phyloP scores from a whole-genome alignment of 2,888 invertebrate genomes.

The Mantis religiosa region DNA sequence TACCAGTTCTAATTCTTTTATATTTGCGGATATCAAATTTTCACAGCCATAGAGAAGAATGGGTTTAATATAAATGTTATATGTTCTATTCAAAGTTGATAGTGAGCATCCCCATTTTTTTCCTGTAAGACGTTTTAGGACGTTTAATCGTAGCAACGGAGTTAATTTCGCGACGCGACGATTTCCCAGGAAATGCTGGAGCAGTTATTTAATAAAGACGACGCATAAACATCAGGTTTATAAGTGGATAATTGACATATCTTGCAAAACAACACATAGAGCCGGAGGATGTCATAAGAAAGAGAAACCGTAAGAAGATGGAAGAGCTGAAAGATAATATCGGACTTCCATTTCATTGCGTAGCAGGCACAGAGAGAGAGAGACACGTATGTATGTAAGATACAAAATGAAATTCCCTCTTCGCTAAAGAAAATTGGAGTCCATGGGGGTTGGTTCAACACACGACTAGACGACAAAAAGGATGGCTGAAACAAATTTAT shows the following conservation, averaged over 20 bases:
- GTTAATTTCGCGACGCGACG: too few species aligned
- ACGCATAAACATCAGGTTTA: not conserved
- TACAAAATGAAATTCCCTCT: conserved; percentile 30
- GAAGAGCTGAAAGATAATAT: conserved; percentile 30
- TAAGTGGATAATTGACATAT: conserved; percentile 5
- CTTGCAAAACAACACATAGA: not conserved
- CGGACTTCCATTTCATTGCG: conserved; percentile 30
- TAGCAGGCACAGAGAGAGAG: not conserved
- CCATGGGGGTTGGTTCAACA: conserved; percentile 27
- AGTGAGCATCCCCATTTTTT: too few species aligned
- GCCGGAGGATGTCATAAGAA: conserved; percentile 20
- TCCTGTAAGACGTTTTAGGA: too few species aligned
- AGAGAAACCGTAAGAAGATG: conserved; percentile 22
- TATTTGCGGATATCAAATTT: too few species aligned
- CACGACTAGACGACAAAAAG: conserved; percentile 30
- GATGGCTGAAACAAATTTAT: conserved; percentile 31
- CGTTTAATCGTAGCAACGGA: too few species aligned
- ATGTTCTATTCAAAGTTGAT: too few species aligned
- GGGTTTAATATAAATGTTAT: too few species aligned
- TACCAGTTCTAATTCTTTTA: too few species aligned
- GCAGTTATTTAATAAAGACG: not conserved
- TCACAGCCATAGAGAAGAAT: too few species aligned
- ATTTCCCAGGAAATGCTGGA: too few species aligned
- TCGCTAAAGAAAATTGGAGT: conserved; percentile 31
- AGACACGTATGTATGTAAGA: conserved; percentile 19